phyloP scores from a whole-genome alignment of 2,113 vertebrate genomes.

The Festucalex cinctus region DNA sequence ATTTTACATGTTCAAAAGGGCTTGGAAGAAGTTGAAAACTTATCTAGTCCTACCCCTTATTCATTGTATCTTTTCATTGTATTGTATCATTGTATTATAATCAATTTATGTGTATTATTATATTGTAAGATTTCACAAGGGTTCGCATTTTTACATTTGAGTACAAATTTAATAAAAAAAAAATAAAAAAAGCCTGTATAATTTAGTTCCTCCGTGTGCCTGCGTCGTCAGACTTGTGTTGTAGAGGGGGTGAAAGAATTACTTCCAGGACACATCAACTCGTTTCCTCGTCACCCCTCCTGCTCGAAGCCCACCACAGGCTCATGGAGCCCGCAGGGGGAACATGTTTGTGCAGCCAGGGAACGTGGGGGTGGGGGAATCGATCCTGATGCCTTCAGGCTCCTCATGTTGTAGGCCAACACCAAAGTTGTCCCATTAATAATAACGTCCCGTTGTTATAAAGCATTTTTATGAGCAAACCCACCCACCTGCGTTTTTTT shows the following conservation, averaged over 20 bases:
- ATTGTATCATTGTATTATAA: too few species aligned
- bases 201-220: background rate
- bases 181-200: too few species aligned
- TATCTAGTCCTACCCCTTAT: too few species aligned
- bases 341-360: constrained; percentile 51
- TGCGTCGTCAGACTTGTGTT: background rate
- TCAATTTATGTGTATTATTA: background rate
- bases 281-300: constrained; percentile 67
- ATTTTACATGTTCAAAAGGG: too few species aligned
- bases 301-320: constrained; percentile 19
- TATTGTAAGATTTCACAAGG: background rate
- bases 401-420: background rate
- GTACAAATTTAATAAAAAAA: background rate
- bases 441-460: background rate
- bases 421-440: too few species aligned
- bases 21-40: too few species aligned
- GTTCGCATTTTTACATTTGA: background rate
- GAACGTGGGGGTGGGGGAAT: constrained; percentile 30
- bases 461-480: background rate
- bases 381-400: constrained; percentile 54
- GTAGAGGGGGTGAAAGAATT: constrained; percentile 60
- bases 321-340: constrained; percentile 31
- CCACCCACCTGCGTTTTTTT: background rate
- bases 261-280: constrained; percentile 77
- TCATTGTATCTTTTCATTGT: too few species aligned